Evolutionary conservation across 1,140 invertebrate species (phyloP).

Genomic region (Drosophila nikananu): DNA sequence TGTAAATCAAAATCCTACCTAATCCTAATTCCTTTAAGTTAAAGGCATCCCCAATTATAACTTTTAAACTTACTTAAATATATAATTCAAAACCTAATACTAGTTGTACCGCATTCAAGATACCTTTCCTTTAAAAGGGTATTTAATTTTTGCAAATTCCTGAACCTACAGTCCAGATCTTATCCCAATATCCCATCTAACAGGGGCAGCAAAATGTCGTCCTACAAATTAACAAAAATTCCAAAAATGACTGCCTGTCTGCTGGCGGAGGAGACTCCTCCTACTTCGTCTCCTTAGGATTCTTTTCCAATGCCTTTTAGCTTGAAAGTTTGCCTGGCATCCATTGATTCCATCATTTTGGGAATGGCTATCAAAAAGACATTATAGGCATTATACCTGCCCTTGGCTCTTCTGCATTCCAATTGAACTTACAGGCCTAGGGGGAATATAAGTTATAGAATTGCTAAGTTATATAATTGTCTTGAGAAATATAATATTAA

Average conservation of each 20-base stretch:
- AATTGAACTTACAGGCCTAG: not conserved
- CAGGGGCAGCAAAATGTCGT: conserved; percentile 75
- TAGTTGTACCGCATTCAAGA: not conserved
- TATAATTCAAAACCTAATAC: not conserved
- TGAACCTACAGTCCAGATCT: not conserved
- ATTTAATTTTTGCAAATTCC: conserved; percentile 15
- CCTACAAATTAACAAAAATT: conserved; percentile 83
- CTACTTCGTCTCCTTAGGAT: conserved; percentile 13
- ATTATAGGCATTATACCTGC: conserved; percentile 34
- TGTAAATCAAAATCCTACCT: not conserved
- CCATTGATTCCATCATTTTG: conserved; percentile 75
- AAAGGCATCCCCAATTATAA: not conserved
- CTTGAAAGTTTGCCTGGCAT: conserved; percentile 35
- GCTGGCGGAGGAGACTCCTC: conserved; percentile 36
- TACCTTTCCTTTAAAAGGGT: not conserved
- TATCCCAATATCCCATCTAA: conserved; percentile 16
- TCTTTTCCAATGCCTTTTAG: conserved; percentile 13
- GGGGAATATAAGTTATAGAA: not conserved
- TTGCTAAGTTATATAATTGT: not conserved
- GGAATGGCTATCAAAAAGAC: conserved; percentile 62
- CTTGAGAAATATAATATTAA: not conserved
- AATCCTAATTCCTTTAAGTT: too few relatives aligned
- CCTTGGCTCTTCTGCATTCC: conserved; percentile 10
- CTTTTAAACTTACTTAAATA: not conserved
- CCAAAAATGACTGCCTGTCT: conserved; percentile 64